These are phyloP conservation scores for Podarcis lilfordi DNA, from an alignment of 2,797 vertebrate genomes.

Conservation along the genomic window DNA sequence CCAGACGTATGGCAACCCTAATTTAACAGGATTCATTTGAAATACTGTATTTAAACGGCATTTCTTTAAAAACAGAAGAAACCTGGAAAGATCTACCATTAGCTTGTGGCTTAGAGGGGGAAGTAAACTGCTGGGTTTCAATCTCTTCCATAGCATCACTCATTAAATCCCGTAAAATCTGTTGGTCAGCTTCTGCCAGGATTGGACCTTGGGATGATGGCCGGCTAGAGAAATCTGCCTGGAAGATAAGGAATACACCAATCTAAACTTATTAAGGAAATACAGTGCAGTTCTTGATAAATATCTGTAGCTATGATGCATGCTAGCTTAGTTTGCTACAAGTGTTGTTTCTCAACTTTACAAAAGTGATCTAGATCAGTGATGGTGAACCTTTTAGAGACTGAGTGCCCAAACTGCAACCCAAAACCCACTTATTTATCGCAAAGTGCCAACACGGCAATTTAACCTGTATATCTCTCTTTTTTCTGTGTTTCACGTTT, in stretches of 20 bases:
- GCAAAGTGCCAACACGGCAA: too few species aligned
- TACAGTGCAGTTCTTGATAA: neutral
- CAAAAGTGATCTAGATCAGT: neutral
- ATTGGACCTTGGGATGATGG: constrained; percentile 80
- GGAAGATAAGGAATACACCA: constrained; percentile 34
- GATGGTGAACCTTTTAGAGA: neutral
- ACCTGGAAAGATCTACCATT: constrained; percentile 80
- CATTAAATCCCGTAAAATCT: constrained; percentile 96
- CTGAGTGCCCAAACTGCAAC: too few species aligned
- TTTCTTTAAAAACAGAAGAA: neutral
- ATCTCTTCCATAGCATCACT: constrained; percentile 98
- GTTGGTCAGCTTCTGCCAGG: constrained; percentile 93
- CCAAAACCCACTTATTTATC: too few species aligned
- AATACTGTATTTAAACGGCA: neutral
- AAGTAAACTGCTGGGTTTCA: constrained; percentile 80
- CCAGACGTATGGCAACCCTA: too few species aligned
- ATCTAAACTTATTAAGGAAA: constrained; percentile 34
- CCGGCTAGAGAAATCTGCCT: constrained; percentile 82
- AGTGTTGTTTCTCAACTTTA: neutral
- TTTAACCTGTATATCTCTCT: too few species aligned
- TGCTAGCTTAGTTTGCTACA: neutral
- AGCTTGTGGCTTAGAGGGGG: constrained; percentile 72
- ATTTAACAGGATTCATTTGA: neutral
- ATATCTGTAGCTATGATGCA: neutral
- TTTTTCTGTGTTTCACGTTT: too few species aligned